Conservation (phyloP, 2,888 invertebrate species). For the Cephus pulcher region DNA sequence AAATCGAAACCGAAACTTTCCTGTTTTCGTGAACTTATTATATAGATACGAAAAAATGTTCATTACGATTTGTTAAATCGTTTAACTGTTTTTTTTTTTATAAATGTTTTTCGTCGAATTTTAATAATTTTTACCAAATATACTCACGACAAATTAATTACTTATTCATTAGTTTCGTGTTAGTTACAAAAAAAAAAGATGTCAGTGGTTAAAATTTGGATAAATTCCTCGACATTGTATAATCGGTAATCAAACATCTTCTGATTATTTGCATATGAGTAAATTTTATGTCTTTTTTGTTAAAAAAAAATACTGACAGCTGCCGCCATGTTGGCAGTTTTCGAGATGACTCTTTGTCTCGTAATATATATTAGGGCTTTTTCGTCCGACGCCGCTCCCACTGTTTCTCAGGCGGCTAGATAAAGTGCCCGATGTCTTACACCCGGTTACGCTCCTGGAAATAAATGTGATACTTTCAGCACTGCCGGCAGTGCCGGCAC, state of each 20-base stretch:
- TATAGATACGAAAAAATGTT: background rate
- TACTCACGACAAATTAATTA: background rate
- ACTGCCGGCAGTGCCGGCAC: slow-evolving; percentile 40
- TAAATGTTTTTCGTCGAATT: no score
- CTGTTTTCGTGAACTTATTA: background rate
- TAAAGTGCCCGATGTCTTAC: slow-evolving; percentile 46
- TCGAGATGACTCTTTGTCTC: slow-evolving; percentile 1
- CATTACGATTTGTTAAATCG: background rate
- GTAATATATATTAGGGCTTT: slow-evolving; percentile 20
- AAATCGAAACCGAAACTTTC: background rate
- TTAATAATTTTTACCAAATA: background rate
- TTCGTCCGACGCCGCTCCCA: slow-evolving; percentile 34
- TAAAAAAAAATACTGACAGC: background rate
- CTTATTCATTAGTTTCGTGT: background rate
- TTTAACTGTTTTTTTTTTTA: slow-evolving; percentile 9
- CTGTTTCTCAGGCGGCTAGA: slow-evolving; percentile 40
- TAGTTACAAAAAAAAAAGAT: background rate
- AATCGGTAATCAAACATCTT: slow-evolving; percentile 9
- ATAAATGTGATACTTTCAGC: slow-evolving; percentile 57
- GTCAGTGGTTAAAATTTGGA: background rate
- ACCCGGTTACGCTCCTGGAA: slow-evolving; percentile 29
- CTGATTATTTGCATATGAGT: background rate
- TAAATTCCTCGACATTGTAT: background rate
- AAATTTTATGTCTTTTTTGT: background rate
- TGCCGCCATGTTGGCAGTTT: slow-evolving; percentile 11